A percentile compares a stretch with the other conserved stretches of the same genome.
Evolutionary conservation across 2,113 vertebrate species (phyloP).

Genomic region (Nycticebus coucang): DNA sequence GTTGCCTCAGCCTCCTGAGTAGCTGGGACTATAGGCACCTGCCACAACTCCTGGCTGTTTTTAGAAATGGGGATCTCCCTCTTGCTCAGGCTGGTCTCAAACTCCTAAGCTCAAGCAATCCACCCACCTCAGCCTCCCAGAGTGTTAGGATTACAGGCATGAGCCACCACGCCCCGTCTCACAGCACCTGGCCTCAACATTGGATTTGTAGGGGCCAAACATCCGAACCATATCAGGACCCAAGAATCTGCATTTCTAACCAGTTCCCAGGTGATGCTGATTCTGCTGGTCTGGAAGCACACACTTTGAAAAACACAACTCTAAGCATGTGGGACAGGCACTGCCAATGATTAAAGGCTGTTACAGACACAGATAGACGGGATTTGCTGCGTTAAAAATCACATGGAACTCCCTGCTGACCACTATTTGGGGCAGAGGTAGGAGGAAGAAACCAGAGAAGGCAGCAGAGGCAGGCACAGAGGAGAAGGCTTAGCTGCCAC

Average conservation of each 20-base stretch:
- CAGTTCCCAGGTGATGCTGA: not conserved
- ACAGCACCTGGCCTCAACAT: too few species aligned
- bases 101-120: too few species aligned
- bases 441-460: not conserved
- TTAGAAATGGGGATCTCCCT: too few species aligned
- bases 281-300: not conserved
- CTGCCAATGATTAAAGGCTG: not conserved
- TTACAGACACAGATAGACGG: not conserved
- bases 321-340: not conserved
- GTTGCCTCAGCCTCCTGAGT: too few species aligned
- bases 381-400: not conserved
- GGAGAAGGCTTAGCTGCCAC: not conserved
- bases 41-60: too few species aligned
- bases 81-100: too few species aligned
- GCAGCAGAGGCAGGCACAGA: not conserved
- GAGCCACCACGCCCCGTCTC: too few species aligned
- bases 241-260: not conserved
- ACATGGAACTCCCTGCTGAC: not conserved
- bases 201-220: too few species aligned
- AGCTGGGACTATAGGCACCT: too few species aligned
- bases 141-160: too few species aligned
- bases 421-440: not conserved
- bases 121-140: too few species aligned
- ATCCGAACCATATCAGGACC: not conserved
- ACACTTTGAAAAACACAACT: not conserved